A percentile compares a stretch with the other conserved stretches of the same genome.
phyloP scores from a whole-genome alignment of 2,888 invertebrate species.

The Mesorhabditis spiculigera region DNA sequence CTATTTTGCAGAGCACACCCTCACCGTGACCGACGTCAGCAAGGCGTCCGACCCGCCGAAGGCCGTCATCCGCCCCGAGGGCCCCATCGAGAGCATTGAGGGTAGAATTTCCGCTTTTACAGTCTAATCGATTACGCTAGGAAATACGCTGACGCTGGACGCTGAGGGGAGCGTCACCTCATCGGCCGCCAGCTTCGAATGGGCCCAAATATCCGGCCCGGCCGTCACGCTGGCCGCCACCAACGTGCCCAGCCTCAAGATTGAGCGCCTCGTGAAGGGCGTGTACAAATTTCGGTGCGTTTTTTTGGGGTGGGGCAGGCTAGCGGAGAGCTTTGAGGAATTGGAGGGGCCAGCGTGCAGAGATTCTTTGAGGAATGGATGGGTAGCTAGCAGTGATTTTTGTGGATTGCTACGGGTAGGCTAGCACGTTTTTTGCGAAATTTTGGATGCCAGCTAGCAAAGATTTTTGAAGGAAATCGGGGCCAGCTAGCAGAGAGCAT shows the following conservation, averaged over 20 bases:
- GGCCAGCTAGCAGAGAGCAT: too few relatives aligned
- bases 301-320: neutral
- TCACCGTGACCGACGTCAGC: neutral
- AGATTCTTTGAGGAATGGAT: too few relatives aligned
- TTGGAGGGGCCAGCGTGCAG: too few relatives aligned
- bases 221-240: neutral
- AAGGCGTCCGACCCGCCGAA: neutral
- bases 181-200: neutral
- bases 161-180: neutral
- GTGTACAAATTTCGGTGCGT: constrained; percentile 2
- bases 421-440: too few relatives aligned
- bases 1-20: neutral
- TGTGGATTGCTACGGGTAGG: too few relatives aligned
- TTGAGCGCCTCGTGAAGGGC: neutral
- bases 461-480: too few relatives aligned
- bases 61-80: constrained; percentile 4
- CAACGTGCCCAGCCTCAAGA: neutral
- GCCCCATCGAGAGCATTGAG: constrained; percentile 1
- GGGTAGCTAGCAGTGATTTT: too few relatives aligned
- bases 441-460: too few relatives aligned
- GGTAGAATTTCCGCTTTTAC: too few relatives aligned
- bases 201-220: neutral
- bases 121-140: neutral
- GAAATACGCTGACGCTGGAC: constrained; percentile 6
- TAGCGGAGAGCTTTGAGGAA: too few relatives aligned